Evolutionary conservation across 1,140 invertebrate genomes (phyloP).

Genomic region (Drosophila trapezifrons): DNA sequence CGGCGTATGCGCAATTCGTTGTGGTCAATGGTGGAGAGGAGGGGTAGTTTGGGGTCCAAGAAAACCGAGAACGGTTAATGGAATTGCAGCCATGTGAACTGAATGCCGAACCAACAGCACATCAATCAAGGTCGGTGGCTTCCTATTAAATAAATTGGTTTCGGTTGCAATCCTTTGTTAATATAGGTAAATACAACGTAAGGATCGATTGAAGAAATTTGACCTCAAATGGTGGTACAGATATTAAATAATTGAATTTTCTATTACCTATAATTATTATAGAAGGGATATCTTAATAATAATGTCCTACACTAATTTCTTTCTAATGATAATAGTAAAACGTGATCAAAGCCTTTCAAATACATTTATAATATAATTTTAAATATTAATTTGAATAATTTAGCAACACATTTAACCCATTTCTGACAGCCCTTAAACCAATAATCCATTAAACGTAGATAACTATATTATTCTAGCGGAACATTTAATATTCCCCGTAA

Average conservation of each 20-base stretch:
- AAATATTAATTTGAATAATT: neutral
- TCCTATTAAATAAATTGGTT: conserved; percentile 1
- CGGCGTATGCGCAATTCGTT: conserved; percentile 52
- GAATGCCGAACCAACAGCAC: neutral
- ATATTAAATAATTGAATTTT: neutral
- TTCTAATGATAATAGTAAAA: neutral
- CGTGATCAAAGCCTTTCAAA: too few relatives aligned
- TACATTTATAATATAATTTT: neutral
- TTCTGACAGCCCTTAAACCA: conserved; percentile 1
- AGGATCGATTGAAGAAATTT: too few relatives aligned
- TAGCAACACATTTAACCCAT: neutral
- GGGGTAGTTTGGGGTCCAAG: neutral
- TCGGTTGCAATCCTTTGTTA: neutral
- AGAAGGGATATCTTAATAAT: neutral
- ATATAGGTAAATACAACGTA: neutral
- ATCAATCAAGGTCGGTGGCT: conserved; percentile 41
- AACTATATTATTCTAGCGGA: neutral
- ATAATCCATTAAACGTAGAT: conserved; percentile 5
- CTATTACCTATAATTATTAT: too few relatives aligned
- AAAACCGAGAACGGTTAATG: conserved; percentile 42
- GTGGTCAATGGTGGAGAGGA: conserved; percentile 37
- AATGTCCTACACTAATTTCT: neutral
- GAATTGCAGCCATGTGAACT: conserved; percentile 37
- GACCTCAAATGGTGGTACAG: too few relatives aligned
- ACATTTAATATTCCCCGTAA: conserved; percentile 2